Percentiles rank a stretch among this genome's conserved stretches.
These are phyloP conservation scores for Macrosiphum euphorbiae DNA, from an alignment of 2,888 invertebrate genomes.

Conservation along the genomic window DNA sequence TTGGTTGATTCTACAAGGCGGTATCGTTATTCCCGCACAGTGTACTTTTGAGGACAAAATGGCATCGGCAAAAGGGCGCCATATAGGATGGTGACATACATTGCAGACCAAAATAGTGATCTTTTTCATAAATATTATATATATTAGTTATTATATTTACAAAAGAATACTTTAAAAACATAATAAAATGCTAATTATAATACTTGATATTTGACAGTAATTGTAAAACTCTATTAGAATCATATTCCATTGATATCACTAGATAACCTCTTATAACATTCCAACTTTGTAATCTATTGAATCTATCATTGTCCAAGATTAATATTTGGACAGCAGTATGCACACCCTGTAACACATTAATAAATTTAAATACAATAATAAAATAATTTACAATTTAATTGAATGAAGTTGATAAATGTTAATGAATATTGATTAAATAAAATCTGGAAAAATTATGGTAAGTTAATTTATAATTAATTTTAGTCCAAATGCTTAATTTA, in stretches of 20 bases:
- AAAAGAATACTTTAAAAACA: background rate
- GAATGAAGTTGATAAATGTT: background rate
- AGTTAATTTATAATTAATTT: background rate
- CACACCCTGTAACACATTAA: slow-evolving; percentile 37
- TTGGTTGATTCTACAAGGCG: too few relatives aligned
- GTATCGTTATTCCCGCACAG: too few relatives aligned
- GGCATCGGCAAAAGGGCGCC: too few relatives aligned
- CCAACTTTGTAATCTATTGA: slow-evolving; percentile 42
- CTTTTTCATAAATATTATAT: background rate
- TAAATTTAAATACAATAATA: background rate
- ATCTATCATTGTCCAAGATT: background rate
- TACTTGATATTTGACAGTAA: slow-evolving; percentile 36
- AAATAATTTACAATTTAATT: background rate
- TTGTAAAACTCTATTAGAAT: background rate
- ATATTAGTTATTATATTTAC: background rate
- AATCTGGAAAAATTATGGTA: background rate
- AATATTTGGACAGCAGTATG: slow-evolving; percentile 53
- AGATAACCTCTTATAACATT: slow-evolving; percentile 56
- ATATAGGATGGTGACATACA: too few relatives aligned
- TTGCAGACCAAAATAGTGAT: background rate
- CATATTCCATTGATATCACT: slow-evolving; percentile 32
- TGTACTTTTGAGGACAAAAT: too few relatives aligned
- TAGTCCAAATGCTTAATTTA: background rate
- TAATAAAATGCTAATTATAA: background rate
- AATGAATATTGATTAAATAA: background rate